phyloP scores from a whole-genome alignment of 2,797 vertebrate genomes.

The Pangasius sanitwongsei region DNA sequence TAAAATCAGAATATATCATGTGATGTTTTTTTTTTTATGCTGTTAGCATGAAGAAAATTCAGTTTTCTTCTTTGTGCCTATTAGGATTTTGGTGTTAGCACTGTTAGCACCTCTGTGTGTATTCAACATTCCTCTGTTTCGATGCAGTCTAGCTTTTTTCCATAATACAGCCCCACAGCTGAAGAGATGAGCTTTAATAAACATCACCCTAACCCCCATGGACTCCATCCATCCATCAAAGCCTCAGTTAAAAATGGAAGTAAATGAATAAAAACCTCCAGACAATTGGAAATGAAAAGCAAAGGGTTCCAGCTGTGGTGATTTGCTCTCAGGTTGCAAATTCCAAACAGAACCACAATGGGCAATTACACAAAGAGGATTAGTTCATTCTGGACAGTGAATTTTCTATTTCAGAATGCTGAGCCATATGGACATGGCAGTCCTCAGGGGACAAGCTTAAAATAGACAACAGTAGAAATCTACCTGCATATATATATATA shows the following conservation, averaged over 20 bases:
- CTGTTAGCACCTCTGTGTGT: not conserved
- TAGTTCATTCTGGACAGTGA: slow-evolving; percentile 24
- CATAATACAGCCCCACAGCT: not conserved
- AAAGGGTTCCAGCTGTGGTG: not conserved
- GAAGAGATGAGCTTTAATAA: not conserved
- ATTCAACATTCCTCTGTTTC: not conserved
- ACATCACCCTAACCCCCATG: not conserved
- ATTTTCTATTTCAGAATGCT: not conserved
- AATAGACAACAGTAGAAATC: slow-evolving; percentile 11
- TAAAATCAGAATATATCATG: not conserved
- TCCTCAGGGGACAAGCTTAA: slow-evolving; percentile 13
- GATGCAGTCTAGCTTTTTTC: not conserved
- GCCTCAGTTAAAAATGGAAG: slow-evolving; percentile 8
- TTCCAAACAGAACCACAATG: slow-evolving; percentile 39
- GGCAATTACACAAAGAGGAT: slow-evolving; percentile 46
- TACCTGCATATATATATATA: not conserved
- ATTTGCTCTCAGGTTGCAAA: slow-evolving; percentile 6
- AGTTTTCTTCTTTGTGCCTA: not conserved
- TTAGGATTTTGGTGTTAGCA: not conserved
- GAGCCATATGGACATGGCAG: slow-evolving; percentile 23
- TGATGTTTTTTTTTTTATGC: not conserved
- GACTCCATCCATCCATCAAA: not conserved
- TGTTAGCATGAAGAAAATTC: not conserved
- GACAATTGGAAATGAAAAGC: slow-evolving; percentile 14
- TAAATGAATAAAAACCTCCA: slow-evolving; percentile 24